phyloP scores from a whole-genome alignment of 2,888 invertebrate species.

The Notodromas monacha region DNA sequence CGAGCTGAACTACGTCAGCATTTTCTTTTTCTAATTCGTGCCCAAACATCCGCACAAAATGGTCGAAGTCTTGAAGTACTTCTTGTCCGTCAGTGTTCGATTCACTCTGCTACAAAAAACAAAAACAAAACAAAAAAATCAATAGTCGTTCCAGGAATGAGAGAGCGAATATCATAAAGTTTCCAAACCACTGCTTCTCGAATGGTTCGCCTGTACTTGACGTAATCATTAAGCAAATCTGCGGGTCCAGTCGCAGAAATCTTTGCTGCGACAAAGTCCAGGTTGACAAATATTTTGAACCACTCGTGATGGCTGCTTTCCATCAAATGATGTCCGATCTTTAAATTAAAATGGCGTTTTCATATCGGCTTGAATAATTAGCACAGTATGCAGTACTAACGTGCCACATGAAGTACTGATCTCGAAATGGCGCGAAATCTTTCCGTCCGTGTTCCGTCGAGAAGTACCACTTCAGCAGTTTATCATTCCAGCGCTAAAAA shows the following conservation, averaged over 20 bases:
- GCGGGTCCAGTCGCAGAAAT: constrained; percentile 29
- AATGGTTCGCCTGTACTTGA: too few relatives aligned
- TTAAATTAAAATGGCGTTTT: too few relatives aligned
- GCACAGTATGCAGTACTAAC: constrained; percentile 32
- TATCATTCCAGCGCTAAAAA: too few relatives aligned
- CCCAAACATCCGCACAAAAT: constrained; percentile 28
- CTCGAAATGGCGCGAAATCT: constrained; percentile 26
- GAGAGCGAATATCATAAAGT: too few relatives aligned
- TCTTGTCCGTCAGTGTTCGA: too few relatives aligned
- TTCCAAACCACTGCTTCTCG: too few relatives aligned
- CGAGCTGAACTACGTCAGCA: constrained; percentile 33
- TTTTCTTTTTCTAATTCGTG: constrained; percentile 25
- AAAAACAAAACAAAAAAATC: too few relatives aligned
- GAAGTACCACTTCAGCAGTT: constrained; percentile 25
- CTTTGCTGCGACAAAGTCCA: constrained; percentile 34
- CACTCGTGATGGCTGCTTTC: constrained; percentile 20
- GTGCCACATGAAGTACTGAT: constrained; percentile 36
- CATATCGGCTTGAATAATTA: too few relatives aligned
- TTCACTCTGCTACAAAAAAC: too few relatives aligned
- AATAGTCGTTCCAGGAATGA: too few relatives aligned
- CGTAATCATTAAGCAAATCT: constrained; percentile 31
- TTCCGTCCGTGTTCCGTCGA: constrained; percentile 17
- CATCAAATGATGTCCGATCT: too few relatives aligned
- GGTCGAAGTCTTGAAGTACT: too few relatives aligned
- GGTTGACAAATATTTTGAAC: constrained; percentile 26